These are phyloP conservation scores for Leucosticte australis DNA, from an alignment of 2,113 vertebrate species.

Conservation along the genomic window DNA sequence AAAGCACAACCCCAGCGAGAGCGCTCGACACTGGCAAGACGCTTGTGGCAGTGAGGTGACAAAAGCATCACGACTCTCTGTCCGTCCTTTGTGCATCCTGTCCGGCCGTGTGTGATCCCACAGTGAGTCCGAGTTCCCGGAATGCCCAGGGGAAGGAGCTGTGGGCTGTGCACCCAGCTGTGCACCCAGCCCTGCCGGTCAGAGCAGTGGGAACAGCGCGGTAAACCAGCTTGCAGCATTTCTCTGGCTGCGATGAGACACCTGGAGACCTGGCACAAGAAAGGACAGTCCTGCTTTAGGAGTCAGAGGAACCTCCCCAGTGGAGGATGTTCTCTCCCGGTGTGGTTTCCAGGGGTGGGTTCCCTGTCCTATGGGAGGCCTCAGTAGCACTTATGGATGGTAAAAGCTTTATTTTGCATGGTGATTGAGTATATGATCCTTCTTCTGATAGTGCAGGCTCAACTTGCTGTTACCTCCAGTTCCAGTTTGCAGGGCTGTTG, in stretches of 20 bases:
- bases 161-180: no score
- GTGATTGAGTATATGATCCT: fast-evolving
- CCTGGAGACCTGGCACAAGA: background rate
- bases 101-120: background rate
- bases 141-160: fast-evolving
- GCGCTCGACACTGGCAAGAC: fast-evolving
- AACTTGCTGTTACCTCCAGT: background rate
- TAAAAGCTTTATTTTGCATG: background rate
- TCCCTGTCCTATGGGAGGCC: background rate
- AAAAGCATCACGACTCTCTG: fast-evolving
- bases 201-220: background rate
- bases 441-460: background rate
- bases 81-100: no score
- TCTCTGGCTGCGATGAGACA: background rate
- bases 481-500: background rate
- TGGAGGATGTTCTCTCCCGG: background rate
- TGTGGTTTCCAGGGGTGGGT: background rate
- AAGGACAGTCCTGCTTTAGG: background rate
- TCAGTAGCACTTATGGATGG: background rate
- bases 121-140: fast-evolving
- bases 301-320: background rate
- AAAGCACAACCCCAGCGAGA: fast-evolving
- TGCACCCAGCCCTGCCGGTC: background rate
- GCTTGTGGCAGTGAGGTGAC: background rate
- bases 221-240: background rate